Base-by-base conservation (phyloP, 2,113 vertebrate species). In the Falco punctatus region DNA sequence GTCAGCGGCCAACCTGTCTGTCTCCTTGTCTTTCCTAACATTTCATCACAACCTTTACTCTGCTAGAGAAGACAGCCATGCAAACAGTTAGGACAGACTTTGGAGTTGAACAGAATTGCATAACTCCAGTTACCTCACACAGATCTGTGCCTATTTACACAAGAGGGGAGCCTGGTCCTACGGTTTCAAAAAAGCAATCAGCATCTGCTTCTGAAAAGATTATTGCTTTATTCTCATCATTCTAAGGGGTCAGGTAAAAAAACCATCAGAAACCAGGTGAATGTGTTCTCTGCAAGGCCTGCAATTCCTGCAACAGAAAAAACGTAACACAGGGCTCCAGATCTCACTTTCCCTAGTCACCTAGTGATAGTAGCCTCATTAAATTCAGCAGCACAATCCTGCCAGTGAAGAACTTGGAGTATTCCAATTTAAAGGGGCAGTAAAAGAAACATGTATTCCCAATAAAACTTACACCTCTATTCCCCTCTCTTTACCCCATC, bases 241-340 rank as follows among this genome's bases (percentile, higher is more conserved):
- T 82, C 57, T 75, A 62, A 85, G 6, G 3, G 24, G 15, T 52
- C 44, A 44, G 33, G 38, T 67, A 28, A 59, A 42, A 82, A 84
- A 46, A 1, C 1, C 15, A 19, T 2, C 19, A 4, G 51, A 83
- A 91, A 54, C 5, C 35, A 52, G 55, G 20, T 35, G 65, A 71
- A 52, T 21, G 14, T 11, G 9, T 52, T 86, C 64, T 55, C 80
- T 74, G 32, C 15, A 90, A 93, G 91, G 46, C 16, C 22, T 84
- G 24, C 24, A 58, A 49, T 46, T 81, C 55, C 51, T 78, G 32
- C 69, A 81, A n/a, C 14, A 72, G 33, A 71, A 71, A n/a, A 54
- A 35, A n/a, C 4, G 6, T n/a, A 58, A 35, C 54, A 14, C 27
- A 4, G 0, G 0, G 22, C 30, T 83, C n/a, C 67, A 62, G 38